Conservation (phyloP, 2,888 invertebrate species). For the Ephialtes manifestator region DNA sequence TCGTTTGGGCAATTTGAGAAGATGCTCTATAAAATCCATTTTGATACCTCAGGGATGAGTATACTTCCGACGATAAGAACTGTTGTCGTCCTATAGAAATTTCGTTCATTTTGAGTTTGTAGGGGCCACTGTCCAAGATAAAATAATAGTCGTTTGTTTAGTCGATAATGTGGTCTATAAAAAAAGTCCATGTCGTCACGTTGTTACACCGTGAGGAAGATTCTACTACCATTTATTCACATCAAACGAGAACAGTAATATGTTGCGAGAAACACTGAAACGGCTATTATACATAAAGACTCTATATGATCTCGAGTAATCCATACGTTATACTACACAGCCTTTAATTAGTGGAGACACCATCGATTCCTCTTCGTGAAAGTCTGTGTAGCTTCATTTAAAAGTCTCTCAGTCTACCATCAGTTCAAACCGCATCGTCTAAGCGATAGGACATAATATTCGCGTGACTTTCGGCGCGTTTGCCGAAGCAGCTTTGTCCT, state of each 20-base stretch:
- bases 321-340: neutral
- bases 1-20: neutral
- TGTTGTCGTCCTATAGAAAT: conserved; percentile 19
- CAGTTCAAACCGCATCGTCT: neutral
- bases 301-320: neutral
- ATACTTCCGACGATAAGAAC: conserved; percentile 48
- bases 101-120: conserved; percentile 23
- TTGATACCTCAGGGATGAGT: conserved; percentile 52
- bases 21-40: neutral
- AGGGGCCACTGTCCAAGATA: conserved; percentile 52
- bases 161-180: conserved; percentile 28
- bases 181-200: conserved; percentile 53
- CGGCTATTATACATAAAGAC: neutral
- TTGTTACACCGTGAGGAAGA: neutral
- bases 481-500: no score
- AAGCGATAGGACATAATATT: neutral
- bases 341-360: neutral
- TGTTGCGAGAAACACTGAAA: neutral
- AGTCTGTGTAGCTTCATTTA: neutral
- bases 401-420: conserved; percentile 12
- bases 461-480: neutral
- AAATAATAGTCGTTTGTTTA: conserved; percentile 33
- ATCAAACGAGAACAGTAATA: neutral
- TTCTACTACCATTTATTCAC: neutral
- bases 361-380: neutral